Evolutionary conservation across 1,140 invertebrate species (phyloP).

Genomic region (Drosophila pectinifera): DNA sequence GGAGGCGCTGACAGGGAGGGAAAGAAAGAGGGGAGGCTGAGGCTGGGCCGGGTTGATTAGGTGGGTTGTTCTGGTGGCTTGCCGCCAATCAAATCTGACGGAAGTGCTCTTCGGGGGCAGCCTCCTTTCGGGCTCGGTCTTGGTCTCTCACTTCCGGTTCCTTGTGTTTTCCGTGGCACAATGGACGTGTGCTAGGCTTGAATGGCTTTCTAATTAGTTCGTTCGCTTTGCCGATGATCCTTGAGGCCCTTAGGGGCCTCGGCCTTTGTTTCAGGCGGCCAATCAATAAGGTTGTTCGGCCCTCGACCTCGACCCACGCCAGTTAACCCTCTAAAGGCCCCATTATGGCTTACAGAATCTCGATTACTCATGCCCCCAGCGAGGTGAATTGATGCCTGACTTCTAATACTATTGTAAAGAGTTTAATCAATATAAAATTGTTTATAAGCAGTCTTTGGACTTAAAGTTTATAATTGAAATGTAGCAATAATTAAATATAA

Average conservation of each 20-base stretch:
- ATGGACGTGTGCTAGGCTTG: conserved; percentile 47
- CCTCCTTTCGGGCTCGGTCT: background rate
- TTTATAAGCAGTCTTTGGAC: no score
- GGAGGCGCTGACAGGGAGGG: background rate
- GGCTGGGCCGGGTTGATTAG: conserved; percentile 20
- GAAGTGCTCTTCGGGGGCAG: conserved; percentile 30
- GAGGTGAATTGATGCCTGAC: background rate
- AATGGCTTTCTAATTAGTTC: conserved; percentile 81
- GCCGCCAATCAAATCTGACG: conserved; percentile 39
- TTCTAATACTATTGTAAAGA: no score
- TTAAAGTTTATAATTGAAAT: no score
- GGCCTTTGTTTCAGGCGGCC: conserved; percentile 56
- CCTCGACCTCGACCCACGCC: conserved; percentile 52
- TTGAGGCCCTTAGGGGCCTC: conserved; percentile 60
- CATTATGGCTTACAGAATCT: conserved; percentile 11
- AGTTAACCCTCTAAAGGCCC: conserved; percentile 31
- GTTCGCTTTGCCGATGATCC: conserved; percentile 68
- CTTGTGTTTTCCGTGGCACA: conserved; percentile 39
- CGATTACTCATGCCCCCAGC: background rate
- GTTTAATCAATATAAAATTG: no score
- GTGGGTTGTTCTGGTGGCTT: conserved; percentile 23
- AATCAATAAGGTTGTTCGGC: conserved; percentile 62
- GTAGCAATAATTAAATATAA: background rate
- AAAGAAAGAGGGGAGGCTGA: background rate
- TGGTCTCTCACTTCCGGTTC: conserved; percentile 8